Percentiles rank a stretch among this genome's conserved stretches.
Evolutionary conservation across 1,140 invertebrate species (phyloP).

Genomic region (Pseudobourletiella spinata): DNA sequence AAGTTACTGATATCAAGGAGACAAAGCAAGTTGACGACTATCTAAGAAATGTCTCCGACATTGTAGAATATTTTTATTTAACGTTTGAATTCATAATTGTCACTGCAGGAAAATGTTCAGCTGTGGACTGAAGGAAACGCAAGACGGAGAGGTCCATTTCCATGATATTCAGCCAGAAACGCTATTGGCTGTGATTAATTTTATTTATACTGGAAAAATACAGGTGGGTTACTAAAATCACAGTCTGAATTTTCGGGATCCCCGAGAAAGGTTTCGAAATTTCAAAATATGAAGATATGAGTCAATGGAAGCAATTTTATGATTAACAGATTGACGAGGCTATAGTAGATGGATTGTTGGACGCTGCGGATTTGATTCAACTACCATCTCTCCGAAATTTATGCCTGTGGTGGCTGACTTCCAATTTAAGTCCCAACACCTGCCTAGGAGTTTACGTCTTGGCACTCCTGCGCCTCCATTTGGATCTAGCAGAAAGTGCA

Average conservation of each 20-base stretch:
- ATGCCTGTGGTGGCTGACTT: constrained; percentile 49
- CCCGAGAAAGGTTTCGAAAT: too few species aligned
- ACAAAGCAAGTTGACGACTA: too few species aligned
- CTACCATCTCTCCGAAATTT: constrained; percentile 41
- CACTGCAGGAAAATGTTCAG: constrained; percentile 39
- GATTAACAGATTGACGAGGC: constrained; percentile 44
- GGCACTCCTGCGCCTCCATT: constrained; percentile 47
- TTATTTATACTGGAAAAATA: constrained; percentile 47
- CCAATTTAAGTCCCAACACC: constrained; percentile 47
- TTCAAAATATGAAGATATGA: too few species aligned
- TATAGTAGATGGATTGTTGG: constrained; percentile 49
- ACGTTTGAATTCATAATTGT: too few species aligned
- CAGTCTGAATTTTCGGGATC: too few species aligned
- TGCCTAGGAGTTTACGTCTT: constrained; percentile 48
- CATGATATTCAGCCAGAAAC: constrained; percentile 49
- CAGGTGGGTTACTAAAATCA: constrained; percentile 37
- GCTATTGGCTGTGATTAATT: constrained; percentile 46
- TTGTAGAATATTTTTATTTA: too few species aligned
- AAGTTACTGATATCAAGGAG: too few species aligned
- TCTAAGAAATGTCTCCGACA: too few species aligned
- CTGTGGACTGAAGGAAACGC: constrained; percentile 44
- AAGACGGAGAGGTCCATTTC: constrained; percentile 45
- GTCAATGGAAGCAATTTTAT: too few species aligned
- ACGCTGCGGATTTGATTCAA: constrained; percentile 49
- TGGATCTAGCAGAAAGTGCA: constrained; percentile 45